Evolutionary conservation across 2,113 vertebrate species (phyloP), one percentile per base, ranked within the genome.

Genomic region (Tricholaema leucomelas): DNA sequence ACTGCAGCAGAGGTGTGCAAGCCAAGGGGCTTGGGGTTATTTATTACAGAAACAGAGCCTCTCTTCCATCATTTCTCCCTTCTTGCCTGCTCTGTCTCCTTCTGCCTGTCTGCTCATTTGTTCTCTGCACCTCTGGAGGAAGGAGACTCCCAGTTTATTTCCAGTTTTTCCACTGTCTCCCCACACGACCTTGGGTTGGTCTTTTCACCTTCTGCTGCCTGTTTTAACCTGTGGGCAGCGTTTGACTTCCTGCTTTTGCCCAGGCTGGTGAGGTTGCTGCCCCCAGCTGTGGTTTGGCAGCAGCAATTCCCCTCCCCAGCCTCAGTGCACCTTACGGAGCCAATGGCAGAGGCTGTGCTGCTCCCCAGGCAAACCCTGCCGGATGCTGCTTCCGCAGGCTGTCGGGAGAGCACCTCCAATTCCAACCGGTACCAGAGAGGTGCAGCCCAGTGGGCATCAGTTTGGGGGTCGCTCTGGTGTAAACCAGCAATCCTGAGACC

Each of bases 361-460:
- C 71, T 40, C 1, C 2, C 52, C 38, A 3, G 54, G 40, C 56
- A 46, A 30, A 63, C n/a, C 44, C 42, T 33, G 36, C 35, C 2
- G 25, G 31, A 44, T 1, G 1, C 23, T 18, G 3, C 48, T 44
- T 24, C 6, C 5, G 25, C 17, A 9, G 12, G 18, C 4, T 4
- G 2, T 5, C 13, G 0, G 54, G 59, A 48, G 38, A 40, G 46
- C 38, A 23, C 50, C 21, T 52, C 44, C 2, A 0, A 2, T n/a
- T 48, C 59, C 65, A 10, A 0, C 64, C 9, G 38, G n/a, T 25
- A 6, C 36, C 6, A 21, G 52, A 1, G 25, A 48, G 58, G 36
- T 36, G 31, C 33, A n/a, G 6, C 28, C 38, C 40, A 2, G 12
- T 10, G 46, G 31, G 46, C 5, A 2, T 30, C n/a, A 18, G 27